Conservation (phyloP, 2,888 invertebrate species). For the Cataglyphis albicans region DNA sequence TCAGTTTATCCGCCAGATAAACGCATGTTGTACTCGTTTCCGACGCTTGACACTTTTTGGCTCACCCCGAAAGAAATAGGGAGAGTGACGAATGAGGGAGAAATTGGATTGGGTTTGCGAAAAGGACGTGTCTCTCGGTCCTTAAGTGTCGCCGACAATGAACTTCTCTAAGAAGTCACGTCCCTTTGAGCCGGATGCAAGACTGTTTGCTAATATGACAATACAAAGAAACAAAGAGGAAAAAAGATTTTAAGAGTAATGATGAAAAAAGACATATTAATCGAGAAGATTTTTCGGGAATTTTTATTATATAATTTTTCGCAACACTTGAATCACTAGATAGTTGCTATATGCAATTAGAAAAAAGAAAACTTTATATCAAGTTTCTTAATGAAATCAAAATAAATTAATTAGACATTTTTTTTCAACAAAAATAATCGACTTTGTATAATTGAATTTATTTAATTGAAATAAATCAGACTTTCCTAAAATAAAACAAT, state of each 20-base stretch:
- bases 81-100: slow-evolving; percentile 66
- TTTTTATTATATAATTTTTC: neutral
- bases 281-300: neutral
- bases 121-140: slow-evolving; percentile 20
- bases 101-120: slow-evolving; percentile 72
- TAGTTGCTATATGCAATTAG: neutral
- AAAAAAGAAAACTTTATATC: neutral
- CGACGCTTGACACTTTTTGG: slow-evolving; percentile 27
- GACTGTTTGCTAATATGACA: neutral
- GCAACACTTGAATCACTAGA: neutral
- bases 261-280: neutral
- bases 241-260: neutral
- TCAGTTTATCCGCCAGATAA: slow-evolving; percentile 21
- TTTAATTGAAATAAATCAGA: slow-evolving; percentile 4
- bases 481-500: neutral
- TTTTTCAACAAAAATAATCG: neutral
- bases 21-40: slow-evolving; percentile 45
- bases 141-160: slow-evolving; percentile 51
- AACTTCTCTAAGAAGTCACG: slow-evolving; percentile 37
- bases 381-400: neutral
- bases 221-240: neutral
- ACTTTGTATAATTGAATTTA: neutral
- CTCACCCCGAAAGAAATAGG: slow-evolving; percentile 16
- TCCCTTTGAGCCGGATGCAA: slow-evolving; percentile 33
- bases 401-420: neutral